Conservation (phyloP, 1,140 invertebrate genomes). For the Ganaspis sp. region DNA sequence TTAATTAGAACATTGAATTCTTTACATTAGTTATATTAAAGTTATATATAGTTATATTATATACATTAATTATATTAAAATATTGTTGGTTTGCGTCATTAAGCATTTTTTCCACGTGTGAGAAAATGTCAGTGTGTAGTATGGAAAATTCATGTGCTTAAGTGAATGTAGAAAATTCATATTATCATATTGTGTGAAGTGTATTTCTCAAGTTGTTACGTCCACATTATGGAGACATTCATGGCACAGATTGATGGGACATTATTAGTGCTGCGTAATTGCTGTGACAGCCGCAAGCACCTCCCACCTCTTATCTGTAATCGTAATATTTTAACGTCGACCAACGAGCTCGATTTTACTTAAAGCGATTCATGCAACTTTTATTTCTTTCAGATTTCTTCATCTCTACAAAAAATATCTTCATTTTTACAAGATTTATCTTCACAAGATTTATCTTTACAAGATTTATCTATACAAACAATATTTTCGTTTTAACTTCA, state of each 20-base stretch:
- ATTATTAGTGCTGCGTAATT: conserved; percentile 25
- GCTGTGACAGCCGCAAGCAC: conserved; percentile 19
- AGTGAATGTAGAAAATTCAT: conserved; percentile 33
- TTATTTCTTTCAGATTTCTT: conserved; percentile 1
- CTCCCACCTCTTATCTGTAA: conserved; percentile 22
- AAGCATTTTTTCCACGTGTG: too few relatives aligned
- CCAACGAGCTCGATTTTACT: neutral
- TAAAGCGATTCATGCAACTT: neutral
- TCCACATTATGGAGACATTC: conserved; percentile 10
- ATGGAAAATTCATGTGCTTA: neutral
- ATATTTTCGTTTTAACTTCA: too few relatives aligned
- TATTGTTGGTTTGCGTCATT: too few relatives aligned
- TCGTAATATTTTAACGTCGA: conserved; percentile 19
- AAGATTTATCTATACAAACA: too few relatives aligned
- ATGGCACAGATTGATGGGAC: conserved; percentile 26
- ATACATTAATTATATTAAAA: too few relatives aligned
- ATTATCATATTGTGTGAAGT: conserved; percentile 35
- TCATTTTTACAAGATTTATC: neutral
- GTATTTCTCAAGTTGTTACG: conserved; percentile 29
- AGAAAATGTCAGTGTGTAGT: too few relatives aligned
- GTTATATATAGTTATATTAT: too few relatives aligned
- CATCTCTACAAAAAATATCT: neutral
- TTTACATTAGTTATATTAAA: too few relatives aligned
- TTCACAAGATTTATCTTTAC: too few relatives aligned
- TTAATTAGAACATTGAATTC: too few relatives aligned